Percentiles rank a stretch among this genome's conserved stretches.
These are phyloP conservation scores for Acrobasis suavella DNA, from an alignment of 2,888 invertebrate genomes.

Conservation along the genomic window DNA sequence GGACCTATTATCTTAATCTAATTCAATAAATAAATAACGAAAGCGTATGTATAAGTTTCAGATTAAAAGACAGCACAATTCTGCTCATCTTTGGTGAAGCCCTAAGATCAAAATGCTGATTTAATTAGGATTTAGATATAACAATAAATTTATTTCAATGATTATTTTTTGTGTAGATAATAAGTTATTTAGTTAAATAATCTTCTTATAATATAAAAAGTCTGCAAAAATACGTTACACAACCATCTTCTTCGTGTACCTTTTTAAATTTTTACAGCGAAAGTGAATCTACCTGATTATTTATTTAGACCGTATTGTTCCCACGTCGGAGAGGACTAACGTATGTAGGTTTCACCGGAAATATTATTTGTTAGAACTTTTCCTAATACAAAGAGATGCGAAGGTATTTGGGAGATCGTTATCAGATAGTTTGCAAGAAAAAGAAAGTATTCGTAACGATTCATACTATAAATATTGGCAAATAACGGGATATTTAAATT, in stretches of 20 bases:
- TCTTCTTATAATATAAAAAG: too few species aligned
- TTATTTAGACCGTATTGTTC: slow-evolving; percentile 42
- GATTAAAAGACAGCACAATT: too few species aligned
- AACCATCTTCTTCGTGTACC: neutral
- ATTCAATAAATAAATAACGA: too few species aligned
- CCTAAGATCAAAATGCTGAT: too few species aligned
- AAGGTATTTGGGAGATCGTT: slow-evolving; percentile 8
- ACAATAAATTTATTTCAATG: too few species aligned
- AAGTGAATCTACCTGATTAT: slow-evolving; percentile 32
- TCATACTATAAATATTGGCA: neutral
- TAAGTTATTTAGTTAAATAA: too few species aligned
- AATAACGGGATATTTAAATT: too few species aligned
- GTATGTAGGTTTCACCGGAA: slow-evolving; percentile 45
- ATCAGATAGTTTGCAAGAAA: slow-evolving; percentile 10
- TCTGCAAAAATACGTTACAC: neutral
- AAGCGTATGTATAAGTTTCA: too few species aligned
- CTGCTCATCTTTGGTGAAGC: too few species aligned
- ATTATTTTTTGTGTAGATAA: too few species aligned
- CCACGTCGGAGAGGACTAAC: slow-evolving; percentile 43
- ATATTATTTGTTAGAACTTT: slow-evolving; percentile 35
- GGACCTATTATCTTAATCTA: too few species aligned
- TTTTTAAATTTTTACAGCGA: slow-evolving; percentile 31
- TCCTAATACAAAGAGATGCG: slow-evolving; percentile 20
- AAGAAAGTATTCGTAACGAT: slow-evolving; percentile 3
- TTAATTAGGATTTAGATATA: too few species aligned